These are phyloP conservation scores for Pyrocephalus nanus DNA, from an alignment of 2,797 vertebrate species.

Conservation along the genomic window DNA sequence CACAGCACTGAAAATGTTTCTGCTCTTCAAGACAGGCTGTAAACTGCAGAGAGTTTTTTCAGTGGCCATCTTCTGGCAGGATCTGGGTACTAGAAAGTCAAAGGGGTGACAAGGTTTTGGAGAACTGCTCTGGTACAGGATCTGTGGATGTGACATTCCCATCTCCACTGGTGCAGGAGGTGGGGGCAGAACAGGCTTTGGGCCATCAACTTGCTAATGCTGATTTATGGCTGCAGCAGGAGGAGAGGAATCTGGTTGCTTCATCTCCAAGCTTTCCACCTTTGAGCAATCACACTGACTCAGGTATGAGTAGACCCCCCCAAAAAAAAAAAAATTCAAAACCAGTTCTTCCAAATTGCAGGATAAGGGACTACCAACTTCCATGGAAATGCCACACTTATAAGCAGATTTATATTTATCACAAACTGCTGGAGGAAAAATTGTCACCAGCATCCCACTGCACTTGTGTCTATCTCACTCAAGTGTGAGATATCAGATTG, in stretches of 20 bases:
- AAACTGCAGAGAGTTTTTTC: neutral
- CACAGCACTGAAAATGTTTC: neutral
- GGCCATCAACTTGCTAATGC: neutral
- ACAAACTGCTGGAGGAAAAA: constrained; percentile 8
- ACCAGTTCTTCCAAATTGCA: neutral
- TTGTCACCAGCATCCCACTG: neutral
- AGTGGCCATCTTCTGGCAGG: neutral
- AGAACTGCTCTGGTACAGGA: neutral
- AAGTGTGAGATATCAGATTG: constrained; percentile 27
- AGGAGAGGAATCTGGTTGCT: neutral
- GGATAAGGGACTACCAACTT: neutral
- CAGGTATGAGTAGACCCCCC: neutral
- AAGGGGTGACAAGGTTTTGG: neutral
- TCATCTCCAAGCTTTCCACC: neutral
- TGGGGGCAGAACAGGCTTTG: neutral
- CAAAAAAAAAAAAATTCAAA: neutral
- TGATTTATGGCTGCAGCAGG: neutral
- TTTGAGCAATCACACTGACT: neutral
- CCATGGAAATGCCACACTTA: neutral
- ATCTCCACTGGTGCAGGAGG: neutral
- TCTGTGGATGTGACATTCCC: neutral
- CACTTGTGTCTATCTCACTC: constrained; percentile 1
- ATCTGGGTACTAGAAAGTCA: neutral
- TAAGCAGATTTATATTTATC: neutral
- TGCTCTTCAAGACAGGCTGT: neutral